Conservation (phyloP, 2,113 vertebrate species). For the Pantherophis guttatus region DNA sequence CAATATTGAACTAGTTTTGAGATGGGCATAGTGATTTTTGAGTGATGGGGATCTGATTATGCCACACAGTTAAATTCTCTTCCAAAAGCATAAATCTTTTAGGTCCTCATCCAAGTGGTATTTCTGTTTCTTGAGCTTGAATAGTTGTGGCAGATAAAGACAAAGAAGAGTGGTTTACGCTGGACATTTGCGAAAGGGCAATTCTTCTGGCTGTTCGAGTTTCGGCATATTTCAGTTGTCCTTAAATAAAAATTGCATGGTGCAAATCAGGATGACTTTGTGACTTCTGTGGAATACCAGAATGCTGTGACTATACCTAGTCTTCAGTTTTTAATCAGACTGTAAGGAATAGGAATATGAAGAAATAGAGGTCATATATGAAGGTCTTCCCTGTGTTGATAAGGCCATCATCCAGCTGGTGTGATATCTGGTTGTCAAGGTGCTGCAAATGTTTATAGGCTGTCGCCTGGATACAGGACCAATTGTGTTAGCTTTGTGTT, state of each 20-base stretch:
- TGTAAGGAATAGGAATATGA: background rate
- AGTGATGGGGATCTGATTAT: background rate
- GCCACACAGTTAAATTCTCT: background rate
- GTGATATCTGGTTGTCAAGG: background rate
- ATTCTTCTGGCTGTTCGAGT: background rate
- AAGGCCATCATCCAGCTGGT: background rate
- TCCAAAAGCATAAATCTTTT: background rate
- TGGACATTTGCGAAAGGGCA: conserved; percentile 23
- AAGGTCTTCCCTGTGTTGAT: background rate
- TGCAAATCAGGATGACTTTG: background rate
- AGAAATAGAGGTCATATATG: background rate
- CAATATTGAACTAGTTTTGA: background rate
- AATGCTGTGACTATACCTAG: background rate
- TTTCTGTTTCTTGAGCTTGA: background rate
- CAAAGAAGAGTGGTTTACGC: background rate
- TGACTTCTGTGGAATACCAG: background rate
- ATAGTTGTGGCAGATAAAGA: background rate
- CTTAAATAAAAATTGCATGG: background rate
- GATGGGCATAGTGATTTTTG: background rate
- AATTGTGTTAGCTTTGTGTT: background rate
- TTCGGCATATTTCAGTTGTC: background rate
- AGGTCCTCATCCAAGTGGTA: conserved; percentile 1
- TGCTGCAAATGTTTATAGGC: background rate
- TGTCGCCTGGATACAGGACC: background rate
- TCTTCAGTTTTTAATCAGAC: background rate